These are phyloP conservation scores for Drosophila lacicola DNA, from an alignment of 2,888 invertebrate species.

Conservation along the genomic window DNA sequence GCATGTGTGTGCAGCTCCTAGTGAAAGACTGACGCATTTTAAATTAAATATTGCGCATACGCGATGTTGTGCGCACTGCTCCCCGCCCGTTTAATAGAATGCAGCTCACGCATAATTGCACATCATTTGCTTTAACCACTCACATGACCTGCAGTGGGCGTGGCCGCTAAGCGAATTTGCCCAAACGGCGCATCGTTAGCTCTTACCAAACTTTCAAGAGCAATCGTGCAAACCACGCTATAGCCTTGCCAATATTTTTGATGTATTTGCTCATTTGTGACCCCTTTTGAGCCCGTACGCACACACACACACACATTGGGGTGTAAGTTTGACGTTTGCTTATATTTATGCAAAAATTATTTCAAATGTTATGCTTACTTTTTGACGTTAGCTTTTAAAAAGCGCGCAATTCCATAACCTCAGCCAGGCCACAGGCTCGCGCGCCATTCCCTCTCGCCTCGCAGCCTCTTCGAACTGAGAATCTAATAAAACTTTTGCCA, in stretches of 20 bases:
- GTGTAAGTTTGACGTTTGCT: slow-evolving; percentile 39
- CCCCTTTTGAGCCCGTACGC: slow-evolving; percentile 53
- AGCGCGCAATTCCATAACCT: slow-evolving; percentile 68
- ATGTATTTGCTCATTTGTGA: slow-evolving; percentile 62
- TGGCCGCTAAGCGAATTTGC: slow-evolving; percentile 50
- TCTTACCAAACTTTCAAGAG: slow-evolving; percentile 17
- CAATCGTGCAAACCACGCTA: slow-evolving; percentile 30
- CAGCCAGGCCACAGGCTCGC: slow-evolving; percentile 57
- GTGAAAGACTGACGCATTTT: slow-evolving; percentile 44
- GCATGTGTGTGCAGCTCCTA: slow-evolving; percentile 13
- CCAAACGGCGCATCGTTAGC: slow-evolving; percentile 3
- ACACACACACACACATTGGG: slow-evolving; percentile 26
- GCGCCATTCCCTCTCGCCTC: slow-evolving; percentile 9
- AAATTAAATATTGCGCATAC: slow-evolving; percentile 71
- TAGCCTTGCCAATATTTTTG: slow-evolving; percentile 42
- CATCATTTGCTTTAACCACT: slow-evolving; percentile 58
- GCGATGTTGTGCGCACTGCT: slow-evolving; percentile 35
- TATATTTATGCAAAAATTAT: slow-evolving; percentile 79
- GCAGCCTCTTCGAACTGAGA: slow-evolving; percentile 57
- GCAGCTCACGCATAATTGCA: slow-evolving; percentile 63
- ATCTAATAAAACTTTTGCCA: slow-evolving; percentile 80
- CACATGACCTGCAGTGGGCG: slow-evolving; percentile 18
- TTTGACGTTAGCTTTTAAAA: slow-evolving; percentile 46
- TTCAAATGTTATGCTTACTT: slow-evolving; percentile 76
- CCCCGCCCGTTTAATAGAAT: slow-evolving; percentile 19